Evolutionary conservation across 2,113 vertebrate species (phyloP).

Genomic region (Saccopteryx leptura): DNA sequence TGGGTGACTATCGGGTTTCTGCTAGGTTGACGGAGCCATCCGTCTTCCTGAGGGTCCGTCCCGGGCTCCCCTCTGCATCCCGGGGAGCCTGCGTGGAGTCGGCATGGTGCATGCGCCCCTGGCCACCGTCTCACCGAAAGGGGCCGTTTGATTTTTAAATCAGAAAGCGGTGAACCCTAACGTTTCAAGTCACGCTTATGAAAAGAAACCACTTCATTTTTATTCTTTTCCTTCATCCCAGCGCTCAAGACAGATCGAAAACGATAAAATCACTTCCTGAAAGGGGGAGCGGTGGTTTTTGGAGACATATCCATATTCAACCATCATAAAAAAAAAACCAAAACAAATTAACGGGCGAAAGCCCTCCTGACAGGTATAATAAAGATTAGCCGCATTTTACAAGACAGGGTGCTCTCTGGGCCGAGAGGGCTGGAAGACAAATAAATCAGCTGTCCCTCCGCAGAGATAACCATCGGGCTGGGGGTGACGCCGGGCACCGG

Average conservation of each 20-base stretch:
- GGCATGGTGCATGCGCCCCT: no score
- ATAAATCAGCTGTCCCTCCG: not conserved
- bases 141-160: not conserved
- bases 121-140: not conserved
- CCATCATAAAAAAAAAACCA: not conserved
- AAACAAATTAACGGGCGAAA: not conserved
- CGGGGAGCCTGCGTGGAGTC: not conserved
- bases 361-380: slow-evolving; percentile 16
- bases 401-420: not conserved
- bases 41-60: not conserved
- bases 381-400: slow-evolving; percentile 55
- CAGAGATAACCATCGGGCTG: not conserved
- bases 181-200: not conserved
- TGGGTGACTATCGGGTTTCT: not conserved
- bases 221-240: not conserved
- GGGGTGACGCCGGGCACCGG: not conserved
- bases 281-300: not conserved
- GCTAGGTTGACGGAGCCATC: not conserved
- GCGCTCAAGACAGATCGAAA: not conserved
- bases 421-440: not conserved
- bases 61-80: not conserved
- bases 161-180: not conserved
- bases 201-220: not conserved
- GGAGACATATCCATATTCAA: not conserved
- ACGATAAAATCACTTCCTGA: not conserved